Evolutionary conservation across 2,888 invertebrate genomes (phyloP), one percentile per base, ranked within the genome.

Genomic region (Drosophila meridiana): DNA sequence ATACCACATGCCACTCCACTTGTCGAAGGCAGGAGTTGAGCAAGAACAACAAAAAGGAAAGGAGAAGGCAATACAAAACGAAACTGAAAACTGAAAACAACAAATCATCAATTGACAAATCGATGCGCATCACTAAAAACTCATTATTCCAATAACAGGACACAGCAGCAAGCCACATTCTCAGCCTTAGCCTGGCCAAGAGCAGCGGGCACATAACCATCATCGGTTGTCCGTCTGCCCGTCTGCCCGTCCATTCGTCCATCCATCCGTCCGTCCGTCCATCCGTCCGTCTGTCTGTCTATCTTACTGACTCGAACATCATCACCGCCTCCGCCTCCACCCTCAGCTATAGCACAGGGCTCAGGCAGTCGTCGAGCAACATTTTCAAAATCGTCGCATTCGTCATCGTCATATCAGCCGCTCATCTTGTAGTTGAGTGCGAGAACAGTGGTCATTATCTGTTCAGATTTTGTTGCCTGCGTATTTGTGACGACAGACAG

Each of bases 71-170:
- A 70, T 36, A 69, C 58, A 53, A 73, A 61, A 59, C 48, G 47
- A 62, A 69, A 66, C 63, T 70, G 56, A 69, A 62, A 75, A 66
- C 63, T 70, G 74, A 75, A 77, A 77, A 82, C 82, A 79, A 89
- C 84, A 89, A 87, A 90, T 89, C 88, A 90, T 87, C 85, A 81
- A 87, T 89, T 90, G 90, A 90, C 90, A 90, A 90, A 91, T 90
- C 87, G 87, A 82, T 88, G 85, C 72, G 87, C 85, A 87, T 87
- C 89, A 88, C 87, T 86, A 83, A 80, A 85, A 87, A 87, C 82
- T 87, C 90, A 90, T 90, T 90, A 89, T 85, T 78, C 78, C 87
- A 90, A 89, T 90, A 90, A 90, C 86, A 90, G 88, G 90, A 90
- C 79, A 86, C 81, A 76, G 75, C 81, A 76, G 75, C 80, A 71